Evolutionary conservation across 2,888 invertebrate genomes (phyloP).

Genomic region (Melanargia galathea): DNA sequence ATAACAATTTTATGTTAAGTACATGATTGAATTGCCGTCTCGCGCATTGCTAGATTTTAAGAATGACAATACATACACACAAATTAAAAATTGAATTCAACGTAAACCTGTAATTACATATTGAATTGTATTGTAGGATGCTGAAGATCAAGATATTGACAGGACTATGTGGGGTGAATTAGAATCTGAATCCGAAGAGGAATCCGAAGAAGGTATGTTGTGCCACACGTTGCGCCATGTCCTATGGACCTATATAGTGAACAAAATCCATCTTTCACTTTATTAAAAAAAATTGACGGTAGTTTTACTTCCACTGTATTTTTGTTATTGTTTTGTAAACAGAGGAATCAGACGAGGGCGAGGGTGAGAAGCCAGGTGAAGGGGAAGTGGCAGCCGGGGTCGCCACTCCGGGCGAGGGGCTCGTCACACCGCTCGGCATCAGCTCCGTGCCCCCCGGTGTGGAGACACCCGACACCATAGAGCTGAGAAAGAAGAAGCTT

Average conservation of each 20-base stretch:
- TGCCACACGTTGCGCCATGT: too few relatives aligned
- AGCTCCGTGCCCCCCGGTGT: constrained; percentile 95
- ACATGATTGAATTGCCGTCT: too few relatives aligned
- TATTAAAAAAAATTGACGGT: too few relatives aligned
- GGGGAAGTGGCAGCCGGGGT: constrained; percentile 82
- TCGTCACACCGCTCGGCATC: constrained; percentile 97
- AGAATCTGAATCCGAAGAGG: constrained; percentile 92
- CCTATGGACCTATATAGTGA: too few relatives aligned
- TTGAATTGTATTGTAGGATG: constrained; percentile 53
- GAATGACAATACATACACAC: not conserved
- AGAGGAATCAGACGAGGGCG: constrained; percentile 45
- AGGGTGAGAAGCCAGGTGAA: constrained; percentile 64
- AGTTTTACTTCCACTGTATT: not conserved
- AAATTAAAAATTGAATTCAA: not conserved
- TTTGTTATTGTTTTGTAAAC: constrained; percentile 5
- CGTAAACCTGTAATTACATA: not conserved
- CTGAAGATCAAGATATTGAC: constrained; percentile 88
- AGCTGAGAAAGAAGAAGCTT: constrained; percentile 97
- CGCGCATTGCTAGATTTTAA: too few relatives aligned
- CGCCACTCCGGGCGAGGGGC: constrained; percentile 95
- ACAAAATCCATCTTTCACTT: not conserved
- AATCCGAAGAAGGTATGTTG: constrained; percentile 85
- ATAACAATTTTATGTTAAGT: too few relatives aligned
- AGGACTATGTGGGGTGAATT: constrained; percentile 98
- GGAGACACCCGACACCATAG: constrained; percentile 99